Percentiles rank a stretch among this genome's conserved stretches.
phyloP scores from a whole-genome alignment of 2,797 vertebrate genomes.

The Uromys caudimaculatus region DNA sequence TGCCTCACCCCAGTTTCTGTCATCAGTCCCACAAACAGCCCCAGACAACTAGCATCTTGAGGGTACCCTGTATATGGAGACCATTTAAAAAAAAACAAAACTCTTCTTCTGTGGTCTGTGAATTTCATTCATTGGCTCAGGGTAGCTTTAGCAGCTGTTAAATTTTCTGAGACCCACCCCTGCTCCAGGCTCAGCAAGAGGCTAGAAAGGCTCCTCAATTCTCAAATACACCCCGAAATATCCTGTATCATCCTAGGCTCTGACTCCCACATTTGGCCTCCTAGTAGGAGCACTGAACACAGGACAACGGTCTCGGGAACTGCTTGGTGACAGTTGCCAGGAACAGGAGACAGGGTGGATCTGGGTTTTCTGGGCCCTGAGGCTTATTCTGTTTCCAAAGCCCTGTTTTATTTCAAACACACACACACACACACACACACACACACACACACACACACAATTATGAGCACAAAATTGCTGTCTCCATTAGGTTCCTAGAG shows the following conservation, averaged over 20 bases:
- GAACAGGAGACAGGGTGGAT: not conserved
- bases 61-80: not conserved
- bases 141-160: not conserved
- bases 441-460: not conserved
- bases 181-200: not conserved
- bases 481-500: not conserved
- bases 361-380: not conserved
- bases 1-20: not conserved
- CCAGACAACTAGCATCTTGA: not conserved
- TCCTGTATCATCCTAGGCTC: not conserved
- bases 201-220: not conserved
- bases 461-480: not conserved
- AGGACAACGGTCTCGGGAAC: not conserved
- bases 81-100: too few species aligned
- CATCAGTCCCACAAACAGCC: not conserved
- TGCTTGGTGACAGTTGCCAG: not conserved
- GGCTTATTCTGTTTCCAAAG: not conserved
- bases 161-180: not conserved
- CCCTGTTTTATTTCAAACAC: not conserved
- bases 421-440: too few species aligned
- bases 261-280: not conserved
- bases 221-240: not conserved
- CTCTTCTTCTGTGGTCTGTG: not conserved
- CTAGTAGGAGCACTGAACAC: not conserved
- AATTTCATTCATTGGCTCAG: not conserved